Conservation (phyloP, 2,113 vertebrate species). For the Rhinopomastus cyanomelas region DNA sequence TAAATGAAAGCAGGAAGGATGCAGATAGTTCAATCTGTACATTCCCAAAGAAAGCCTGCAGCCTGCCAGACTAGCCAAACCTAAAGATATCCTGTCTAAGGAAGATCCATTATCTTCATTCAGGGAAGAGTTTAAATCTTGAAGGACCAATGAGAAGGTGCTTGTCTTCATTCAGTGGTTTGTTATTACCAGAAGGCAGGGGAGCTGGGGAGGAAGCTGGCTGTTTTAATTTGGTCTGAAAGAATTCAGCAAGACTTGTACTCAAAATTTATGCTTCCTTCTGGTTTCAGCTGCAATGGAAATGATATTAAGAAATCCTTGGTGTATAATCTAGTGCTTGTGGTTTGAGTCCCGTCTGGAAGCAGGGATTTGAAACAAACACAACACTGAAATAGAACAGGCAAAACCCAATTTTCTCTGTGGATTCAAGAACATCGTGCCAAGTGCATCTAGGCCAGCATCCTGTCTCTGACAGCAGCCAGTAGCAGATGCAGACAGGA, state of each 20-base stretch:
- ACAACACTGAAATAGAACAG: constrained; percentile 2
- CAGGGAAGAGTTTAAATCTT: constrained; percentile 14
- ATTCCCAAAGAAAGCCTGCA: background rate
- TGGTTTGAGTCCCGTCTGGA: constrained; percentile 14
- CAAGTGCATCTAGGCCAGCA: background rate
- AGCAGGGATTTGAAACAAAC: background rate
- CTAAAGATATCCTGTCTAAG: background rate
- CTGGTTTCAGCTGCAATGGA: constrained; percentile 19
- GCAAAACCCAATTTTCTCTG: background rate
- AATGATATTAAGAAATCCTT: constrained; percentile 49
- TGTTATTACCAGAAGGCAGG: constrained; percentile 41
- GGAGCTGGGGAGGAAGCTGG: constrained; percentile 13
- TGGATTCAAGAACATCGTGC: background rate
- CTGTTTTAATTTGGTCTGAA: constrained; percentile 46
- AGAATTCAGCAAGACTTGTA: constrained; percentile 16
- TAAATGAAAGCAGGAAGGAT: background rate
- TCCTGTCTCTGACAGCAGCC: background rate
- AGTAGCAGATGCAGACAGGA: background rate
- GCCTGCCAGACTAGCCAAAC: background rate
- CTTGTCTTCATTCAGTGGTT: background rate
- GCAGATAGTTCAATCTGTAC: background rate
- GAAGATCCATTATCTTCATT: constrained; percentile 13
- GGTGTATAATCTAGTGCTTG: constrained; percentile 25
- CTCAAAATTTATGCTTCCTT: background rate
- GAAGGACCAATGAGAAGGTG: background rate